Percentiles rank a stretch among this genome's conserved stretches.
Conservation (phyloP, 1,140 invertebrate genomes). For the Neodiprion virginianus region DNA sequence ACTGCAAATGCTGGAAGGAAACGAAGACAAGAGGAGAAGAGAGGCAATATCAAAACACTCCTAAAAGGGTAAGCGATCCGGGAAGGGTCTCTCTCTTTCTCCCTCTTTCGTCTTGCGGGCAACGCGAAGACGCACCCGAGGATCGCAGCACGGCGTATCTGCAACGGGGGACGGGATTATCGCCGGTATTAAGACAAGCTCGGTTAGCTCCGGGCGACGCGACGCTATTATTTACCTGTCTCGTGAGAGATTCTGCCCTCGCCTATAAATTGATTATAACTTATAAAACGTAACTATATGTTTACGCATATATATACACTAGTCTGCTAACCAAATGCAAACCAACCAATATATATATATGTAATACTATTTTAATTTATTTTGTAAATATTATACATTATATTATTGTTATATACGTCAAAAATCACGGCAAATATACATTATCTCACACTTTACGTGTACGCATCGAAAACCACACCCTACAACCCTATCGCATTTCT, state of each 20-base stretch:
- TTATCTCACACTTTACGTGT: constrained; percentile 33
- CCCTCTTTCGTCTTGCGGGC: constrained; percentile 12
- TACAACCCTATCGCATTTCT: constrained; percentile 10
- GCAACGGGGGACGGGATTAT: constrained; percentile 26
- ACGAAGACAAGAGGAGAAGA: neutral
- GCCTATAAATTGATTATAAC: constrained; percentile 20
- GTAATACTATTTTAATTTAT: constrained; percentile 41
- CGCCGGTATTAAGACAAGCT: constrained; percentile 6
- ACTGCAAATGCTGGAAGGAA: neutral
- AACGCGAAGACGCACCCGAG: constrained; percentile 3
- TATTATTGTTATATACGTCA: constrained; percentile 43
- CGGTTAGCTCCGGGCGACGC: constrained; percentile 19
- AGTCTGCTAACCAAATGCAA: constrained; percentile 36
- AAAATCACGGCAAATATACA: constrained; percentile 41
- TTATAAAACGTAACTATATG: neutral
- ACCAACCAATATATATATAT: constrained; percentile 20
- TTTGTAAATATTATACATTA: constrained; percentile 49
- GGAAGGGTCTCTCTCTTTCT: constrained; percentile 17
- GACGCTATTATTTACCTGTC: constrained; percentile 30
- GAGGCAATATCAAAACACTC: neutral
- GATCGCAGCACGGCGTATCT: constrained; percentile 18
- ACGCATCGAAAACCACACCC: neutral
- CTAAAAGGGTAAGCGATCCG: constrained; percentile 7
- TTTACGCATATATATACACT: constrained; percentile 26
- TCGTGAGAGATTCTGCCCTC: constrained; percentile 27